Evolutionary conservation across 2,113 vertebrate genomes (phyloP).

Genomic region (Grammomys dolichurus): DNA sequence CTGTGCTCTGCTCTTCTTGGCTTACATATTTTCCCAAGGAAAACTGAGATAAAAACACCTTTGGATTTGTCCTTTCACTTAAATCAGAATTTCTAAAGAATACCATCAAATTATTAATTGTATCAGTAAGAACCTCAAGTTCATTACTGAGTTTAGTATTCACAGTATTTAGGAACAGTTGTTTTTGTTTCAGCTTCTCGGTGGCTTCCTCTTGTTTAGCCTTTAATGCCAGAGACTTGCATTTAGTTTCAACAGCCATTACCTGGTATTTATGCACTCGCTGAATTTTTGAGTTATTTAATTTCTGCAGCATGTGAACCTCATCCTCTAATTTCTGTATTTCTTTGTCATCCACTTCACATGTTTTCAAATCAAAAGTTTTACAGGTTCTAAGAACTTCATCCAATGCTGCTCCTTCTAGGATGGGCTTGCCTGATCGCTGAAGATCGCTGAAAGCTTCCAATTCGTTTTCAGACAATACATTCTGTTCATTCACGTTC

Average conservation of each 20-base stretch:
- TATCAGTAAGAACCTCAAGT: slow-evolving; percentile 87
- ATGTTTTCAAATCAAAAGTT: slow-evolving; percentile 63
- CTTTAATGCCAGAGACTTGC: slow-evolving; percentile 82
- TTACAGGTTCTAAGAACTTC: slow-evolving; percentile 91
- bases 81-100: slow-evolving; percentile 82
- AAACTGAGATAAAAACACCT: slow-evolving; percentile 90
- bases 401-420: slow-evolving; percentile 90
- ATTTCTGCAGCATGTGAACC: slow-evolving; percentile 87
- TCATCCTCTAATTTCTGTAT: slow-evolving; percentile 90
- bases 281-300: slow-evolving; percentile 89
- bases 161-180: slow-evolving; percentile 82
- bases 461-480: slow-evolving; percentile 89
- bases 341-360: slow-evolving; percentile 72
- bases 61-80: slow-evolving; percentile 11
- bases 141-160: slow-evolving; percentile 87
- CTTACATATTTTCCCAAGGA: slow-evolving; percentile 90
- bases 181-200: slow-evolving; percentile 84
- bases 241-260: slow-evolving; percentile 83
- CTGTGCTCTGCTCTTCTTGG: slow-evolving; percentile 92
- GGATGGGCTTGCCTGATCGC: slow-evolving; percentile 88
- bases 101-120: slow-evolving; percentile 86
- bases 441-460: slow-evolving; percentile 87
- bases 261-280: slow-evolving; percentile 90
- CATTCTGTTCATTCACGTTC: slow-evolving; percentile 87
- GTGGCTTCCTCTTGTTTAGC: slow-evolving; percentile 81